Percentiles rank a stretch among this genome's conserved stretches.
These are phyloP conservation scores for Argya squamiceps DNA, from an alignment of 2,797 vertebrate species.

Conservation along the genomic window DNA sequence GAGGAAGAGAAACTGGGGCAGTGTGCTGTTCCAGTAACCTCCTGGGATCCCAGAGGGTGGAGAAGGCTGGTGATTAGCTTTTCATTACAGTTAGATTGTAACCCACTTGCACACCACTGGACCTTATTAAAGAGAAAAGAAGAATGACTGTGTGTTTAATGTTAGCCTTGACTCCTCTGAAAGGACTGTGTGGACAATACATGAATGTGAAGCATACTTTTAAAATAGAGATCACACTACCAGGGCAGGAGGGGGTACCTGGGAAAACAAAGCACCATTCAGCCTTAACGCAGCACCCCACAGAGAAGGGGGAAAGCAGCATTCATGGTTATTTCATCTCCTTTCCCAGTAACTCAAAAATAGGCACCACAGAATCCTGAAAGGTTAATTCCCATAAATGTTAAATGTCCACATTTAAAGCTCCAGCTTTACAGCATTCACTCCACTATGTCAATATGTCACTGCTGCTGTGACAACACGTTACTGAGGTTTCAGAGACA, in stretches of 20 bases:
- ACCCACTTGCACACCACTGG: background rate
- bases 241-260: background rate
- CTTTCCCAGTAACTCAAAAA: background rate
- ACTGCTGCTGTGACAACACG: background rate
- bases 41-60: background rate
- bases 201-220: background rate
- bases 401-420: background rate
- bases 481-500: background rate
- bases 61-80: conserved; percentile 7
- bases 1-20: conserved; percentile 33
- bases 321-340: background rate
- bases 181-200: background rate
- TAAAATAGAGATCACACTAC: background rate
- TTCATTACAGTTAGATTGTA: background rate
- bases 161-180: background rate
- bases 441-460: background rate
- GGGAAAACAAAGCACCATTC: background rate
- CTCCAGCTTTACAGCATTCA: background rate
- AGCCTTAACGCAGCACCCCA: background rate
- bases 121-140: background rate
- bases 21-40: conserved; percentile 39
- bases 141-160: background rate
- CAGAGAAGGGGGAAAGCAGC: background rate
- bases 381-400: background rate
- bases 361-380: background rate